Conservation (phyloP, 37 sponge, comb jelly and placozoan species). For the Spongia lamella region DNA sequence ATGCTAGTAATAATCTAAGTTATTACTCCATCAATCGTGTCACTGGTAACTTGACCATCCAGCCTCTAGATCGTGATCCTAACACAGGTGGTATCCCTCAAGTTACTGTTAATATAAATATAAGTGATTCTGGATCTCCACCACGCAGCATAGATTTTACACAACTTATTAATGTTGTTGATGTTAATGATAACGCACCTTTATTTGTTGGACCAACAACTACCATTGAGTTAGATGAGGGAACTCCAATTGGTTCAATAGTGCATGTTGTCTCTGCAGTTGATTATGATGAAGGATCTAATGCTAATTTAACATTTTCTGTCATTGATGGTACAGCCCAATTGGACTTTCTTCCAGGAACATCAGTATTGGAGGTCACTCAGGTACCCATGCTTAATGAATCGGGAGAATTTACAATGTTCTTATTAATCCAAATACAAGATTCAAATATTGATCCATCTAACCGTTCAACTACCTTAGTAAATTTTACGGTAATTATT, state of each 20-base stretch:
- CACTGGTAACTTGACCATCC: conserved; percentile 24
- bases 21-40: conserved; percentile 7
- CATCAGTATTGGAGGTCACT: conserved; percentile 14
- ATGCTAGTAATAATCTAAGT: conserved; percentile 14
- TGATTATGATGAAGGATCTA: conserved; percentile 66
- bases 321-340: conserved; percentile 11
- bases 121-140: conserved; percentile 19
- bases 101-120: conserved; percentile 1
- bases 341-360: not conserved
- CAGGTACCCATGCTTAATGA: conserved; percentile 10
- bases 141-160: not conserved
- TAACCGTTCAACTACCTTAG: not conserved
- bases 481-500: conserved; percentile 34
- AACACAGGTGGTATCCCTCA: conserved; percentile 45
- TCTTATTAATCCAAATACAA: conserved; percentile 12
- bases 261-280: conserved; percentile 23
- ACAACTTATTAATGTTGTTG: conserved; percentile 44
- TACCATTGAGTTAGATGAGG: conserved; percentile 33
- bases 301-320: conserved; percentile 45
- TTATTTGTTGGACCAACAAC: conserved; percentile 8
- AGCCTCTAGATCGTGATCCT: conserved; percentile 60
- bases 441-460: conserved; percentile 31
- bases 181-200: conserved; percentile 83
- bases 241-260: conserved; percentile 21
- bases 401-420: not conserved